A percentile compares a stretch with the other conserved stretches of the same genome.
Conservation (phyloP, 2,797 vertebrate species). For the Eleutherodactylus coqui region DNA sequence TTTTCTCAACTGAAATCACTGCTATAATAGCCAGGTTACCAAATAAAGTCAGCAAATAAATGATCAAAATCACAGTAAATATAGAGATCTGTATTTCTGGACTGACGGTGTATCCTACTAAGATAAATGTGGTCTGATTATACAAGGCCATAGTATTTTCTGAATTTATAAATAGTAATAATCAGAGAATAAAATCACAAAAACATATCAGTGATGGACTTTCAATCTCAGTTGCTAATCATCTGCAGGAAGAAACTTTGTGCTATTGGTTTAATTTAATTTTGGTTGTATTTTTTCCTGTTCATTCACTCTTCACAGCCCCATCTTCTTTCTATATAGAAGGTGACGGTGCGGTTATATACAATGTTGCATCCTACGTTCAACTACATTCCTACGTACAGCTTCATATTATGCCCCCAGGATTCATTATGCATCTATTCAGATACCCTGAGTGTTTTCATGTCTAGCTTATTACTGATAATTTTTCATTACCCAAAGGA, state of each 20-base stretch:
- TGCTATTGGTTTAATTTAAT: neutral
- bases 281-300: neutral
- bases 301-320: neutral
- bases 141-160: neutral
- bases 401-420: neutral
- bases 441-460: neutral
- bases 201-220: neutral
- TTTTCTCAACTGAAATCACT: constrained; percentile 54
- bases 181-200: neutral
- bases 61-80: constrained; percentile 63
- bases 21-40: constrained; percentile 63
- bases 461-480: neutral
- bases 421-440: neutral
- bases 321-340: neutral
- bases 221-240: neutral
- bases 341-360: neutral
- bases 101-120: neutral
- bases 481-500: neutral
- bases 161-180: neutral
- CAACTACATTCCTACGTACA: neutral
- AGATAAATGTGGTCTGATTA: too few relatives aligned
- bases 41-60: constrained; percentile 60
- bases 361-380: neutral
- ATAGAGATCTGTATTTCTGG: neutral
- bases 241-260: too few relatives aligned